Conservation (phyloP, 2,797 vertebrate species). For the Sebastolobus alascanus region DNA sequence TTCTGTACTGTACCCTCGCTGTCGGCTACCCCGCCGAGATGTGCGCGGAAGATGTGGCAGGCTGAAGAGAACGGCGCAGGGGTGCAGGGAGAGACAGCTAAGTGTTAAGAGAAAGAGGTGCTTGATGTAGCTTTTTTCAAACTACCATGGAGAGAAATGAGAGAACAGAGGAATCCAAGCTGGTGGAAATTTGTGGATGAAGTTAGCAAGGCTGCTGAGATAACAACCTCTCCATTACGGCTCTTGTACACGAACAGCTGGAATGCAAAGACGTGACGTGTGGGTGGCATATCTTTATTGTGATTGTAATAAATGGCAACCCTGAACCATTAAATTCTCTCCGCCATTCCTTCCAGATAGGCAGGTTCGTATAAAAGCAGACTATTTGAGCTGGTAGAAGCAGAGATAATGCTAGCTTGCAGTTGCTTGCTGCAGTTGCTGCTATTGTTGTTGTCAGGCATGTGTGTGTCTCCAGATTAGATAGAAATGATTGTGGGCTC, state of each 20-base stretch:
- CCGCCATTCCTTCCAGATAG: constrained; percentile 13
- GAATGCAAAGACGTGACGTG: constrained; percentile 12
- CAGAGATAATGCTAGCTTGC: constrained; percentile 43
- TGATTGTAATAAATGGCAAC: constrained; percentile 28
- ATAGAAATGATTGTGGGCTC: constrained; percentile 74
- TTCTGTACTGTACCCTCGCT: constrained; percentile 63
- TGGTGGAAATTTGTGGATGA: constrained; percentile 30
- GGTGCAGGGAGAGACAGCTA: constrained; percentile 46
- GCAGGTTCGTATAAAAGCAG: constrained; percentile 29
- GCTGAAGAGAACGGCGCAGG: constrained; percentile 38
- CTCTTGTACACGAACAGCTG: constrained; percentile 40
- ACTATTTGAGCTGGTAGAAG: constrained; percentile 31
- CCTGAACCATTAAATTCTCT: constrained; percentile 23
- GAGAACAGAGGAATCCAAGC: constrained; percentile 27
- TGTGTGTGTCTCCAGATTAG: constrained; percentile 70
- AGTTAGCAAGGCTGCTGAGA: constrained; percentile 26
- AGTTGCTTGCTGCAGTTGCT: constrained; percentile 38
- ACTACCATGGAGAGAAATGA: constrained; percentile 41
- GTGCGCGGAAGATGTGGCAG: constrained; percentile 56
- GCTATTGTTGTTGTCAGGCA: constrained; percentile 60
- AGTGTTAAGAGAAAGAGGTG: constrained; percentile 29
- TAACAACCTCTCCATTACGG: constrained; percentile 8
- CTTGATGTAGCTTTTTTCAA: constrained; percentile 60
- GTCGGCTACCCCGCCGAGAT: constrained; percentile 63
- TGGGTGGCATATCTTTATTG: constrained; percentile 17